These are phyloP conservation scores for Ennomos fuscantarius DNA, from an alignment of 2,888 invertebrate genomes.

Conservation along the genomic window DNA sequence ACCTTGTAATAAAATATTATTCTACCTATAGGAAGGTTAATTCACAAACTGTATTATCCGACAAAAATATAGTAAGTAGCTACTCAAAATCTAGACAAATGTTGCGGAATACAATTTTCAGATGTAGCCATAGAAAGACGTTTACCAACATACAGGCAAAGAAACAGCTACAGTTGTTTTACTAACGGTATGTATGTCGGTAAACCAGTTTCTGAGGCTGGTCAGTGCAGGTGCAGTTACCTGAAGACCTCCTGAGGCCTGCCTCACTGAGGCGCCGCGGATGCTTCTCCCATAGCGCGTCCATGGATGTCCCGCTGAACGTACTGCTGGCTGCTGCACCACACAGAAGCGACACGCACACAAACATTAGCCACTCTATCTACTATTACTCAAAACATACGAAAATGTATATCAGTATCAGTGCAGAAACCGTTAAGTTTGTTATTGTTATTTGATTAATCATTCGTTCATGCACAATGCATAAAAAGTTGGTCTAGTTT, in stretches of 20 bases:
- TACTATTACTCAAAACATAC: constrained; percentile 54
- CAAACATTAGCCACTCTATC: constrained; percentile 78
- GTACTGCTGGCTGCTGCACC: constrained; percentile 84
- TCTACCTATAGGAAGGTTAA: no score
- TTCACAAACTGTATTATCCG: no score
- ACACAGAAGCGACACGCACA: constrained; percentile 79
- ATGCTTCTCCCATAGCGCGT: constrained; percentile 90
- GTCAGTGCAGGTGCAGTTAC: constrained; percentile 75
- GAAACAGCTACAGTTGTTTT: background rate
- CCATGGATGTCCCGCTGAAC: constrained; percentile 87
- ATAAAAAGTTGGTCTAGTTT: background rate
- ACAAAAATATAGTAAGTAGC: no score
- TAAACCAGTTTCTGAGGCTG: constrained; percentile 31
- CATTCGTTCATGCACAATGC: constrained; percentile 22
- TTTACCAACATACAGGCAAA: constrained; percentile 6
- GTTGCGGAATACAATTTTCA: constrained; percentile 16
- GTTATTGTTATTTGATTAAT: constrained; percentile 34
- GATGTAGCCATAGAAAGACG: constrained; percentile 11
- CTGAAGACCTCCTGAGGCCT: constrained; percentile 90
- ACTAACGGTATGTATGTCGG: background rate
- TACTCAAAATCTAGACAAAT: background rate
- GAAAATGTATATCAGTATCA: constrained; percentile 40
- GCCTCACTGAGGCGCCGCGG: constrained; percentile 91
- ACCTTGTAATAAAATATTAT: no score
- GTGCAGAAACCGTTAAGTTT: constrained; percentile 35